These are phyloP conservation scores for Enteromius paludinosus DNA, from an alignment of 2,797 vertebrate genomes.

Conservation along the genomic window DNA sequence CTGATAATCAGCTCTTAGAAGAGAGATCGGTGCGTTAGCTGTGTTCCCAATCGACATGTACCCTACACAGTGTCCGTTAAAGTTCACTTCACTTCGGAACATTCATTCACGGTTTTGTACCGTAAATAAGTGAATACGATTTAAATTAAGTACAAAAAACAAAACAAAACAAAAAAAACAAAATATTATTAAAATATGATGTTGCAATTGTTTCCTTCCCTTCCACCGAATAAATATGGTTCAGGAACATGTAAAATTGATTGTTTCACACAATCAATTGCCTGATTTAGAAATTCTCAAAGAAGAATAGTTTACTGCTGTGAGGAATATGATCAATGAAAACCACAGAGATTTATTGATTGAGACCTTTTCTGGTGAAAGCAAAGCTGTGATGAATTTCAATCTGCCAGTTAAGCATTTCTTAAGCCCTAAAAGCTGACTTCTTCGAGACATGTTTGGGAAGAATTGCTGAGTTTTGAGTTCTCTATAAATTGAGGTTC, in stretches of 20 bases:
- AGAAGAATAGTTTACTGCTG: neutral
- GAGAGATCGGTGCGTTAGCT: no score
- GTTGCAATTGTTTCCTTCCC: neutral
- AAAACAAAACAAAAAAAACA: no score
- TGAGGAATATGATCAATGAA: neutral
- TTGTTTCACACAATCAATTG: neutral
- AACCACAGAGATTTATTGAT: conserved; percentile 2
- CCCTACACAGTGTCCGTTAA: no score
- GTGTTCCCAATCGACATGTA: no score
- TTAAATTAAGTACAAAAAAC: no score
- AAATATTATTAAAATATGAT: no score
- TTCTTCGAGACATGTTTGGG: conserved; percentile 11
- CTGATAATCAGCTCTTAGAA: no score
- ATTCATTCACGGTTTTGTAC: no score
- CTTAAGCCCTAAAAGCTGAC: neutral
- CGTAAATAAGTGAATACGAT: no score
- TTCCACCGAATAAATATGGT: neutral
- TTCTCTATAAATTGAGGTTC: neutral
- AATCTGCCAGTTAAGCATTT: neutral
- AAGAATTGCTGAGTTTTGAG: neutral
- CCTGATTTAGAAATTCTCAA: conserved; percentile 3
- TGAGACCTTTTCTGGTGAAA: neutral
- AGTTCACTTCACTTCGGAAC: no score
- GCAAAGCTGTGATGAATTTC: neutral
- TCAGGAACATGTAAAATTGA: neutral